Evolutionary conservation across 2,888 invertebrate species (phyloP), one percentile per base, ranked within the genome.

Genomic region (Nipponacmea schrenckii): DNA sequence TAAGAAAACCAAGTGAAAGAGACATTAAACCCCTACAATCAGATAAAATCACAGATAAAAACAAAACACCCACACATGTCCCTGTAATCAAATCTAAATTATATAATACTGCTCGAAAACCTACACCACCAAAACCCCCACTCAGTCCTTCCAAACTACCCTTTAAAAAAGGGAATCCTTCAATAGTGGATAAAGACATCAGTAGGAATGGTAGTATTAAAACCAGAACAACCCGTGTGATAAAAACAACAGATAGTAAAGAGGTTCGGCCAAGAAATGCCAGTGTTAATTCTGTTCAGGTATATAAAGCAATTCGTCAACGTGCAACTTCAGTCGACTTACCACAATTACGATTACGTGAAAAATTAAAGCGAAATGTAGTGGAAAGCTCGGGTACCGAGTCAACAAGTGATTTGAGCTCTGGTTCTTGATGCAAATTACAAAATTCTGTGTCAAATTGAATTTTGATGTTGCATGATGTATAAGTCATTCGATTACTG

Each of bases 301-400:
- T 24, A 8, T 56, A 24, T 56, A 20, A 24, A 56, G 24, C 56
- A 15, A 24, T 56, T 20, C n/a, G 10, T 56, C 20, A 56, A 24
- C 56, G 56, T 20, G 24, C 20, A 12, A 24, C 7, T 24, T 56
- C 56, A 4, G 56, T 24, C 10, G 56, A 56, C 24, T 24, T 56
- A 56, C 56, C 56, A 56, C 20, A 56, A 24, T 56, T 56, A 56
- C 56, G 56, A 24, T 56, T 56, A 56, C 56, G 56, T 14, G 56
- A 56, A 14, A 56, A 56, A 56, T 24, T 56, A 2, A 24, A 20
- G 10, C 20, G 56, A 3, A 56, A 56, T 8, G 24, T 56, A 20
- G 56, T 56, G 10, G 56, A 56, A 7, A 56, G 20, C 24, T 56
- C 56, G 2, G 20, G 56, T 24, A 56, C 12, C 14, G 56, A 56